Percentiles rank a stretch among this genome's conserved stretches.
These are phyloP conservation scores for Heterotis niloticus DNA, from an alignment of 2,113 vertebrate species.

Conservation along the genomic window DNA sequence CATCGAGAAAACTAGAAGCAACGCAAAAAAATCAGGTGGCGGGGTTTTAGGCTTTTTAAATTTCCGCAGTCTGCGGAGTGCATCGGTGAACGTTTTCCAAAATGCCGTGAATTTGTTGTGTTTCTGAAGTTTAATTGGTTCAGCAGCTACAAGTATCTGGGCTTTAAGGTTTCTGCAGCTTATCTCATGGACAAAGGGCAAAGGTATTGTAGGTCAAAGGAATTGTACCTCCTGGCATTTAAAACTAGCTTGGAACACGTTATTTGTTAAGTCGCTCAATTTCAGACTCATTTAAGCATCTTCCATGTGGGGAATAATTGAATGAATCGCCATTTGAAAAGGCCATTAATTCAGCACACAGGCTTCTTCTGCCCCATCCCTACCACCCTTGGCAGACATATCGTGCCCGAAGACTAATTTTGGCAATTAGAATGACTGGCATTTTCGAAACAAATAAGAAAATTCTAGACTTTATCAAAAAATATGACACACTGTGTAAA, in stretches of 20 bases:
- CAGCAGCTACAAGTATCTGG: no score
- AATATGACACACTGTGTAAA: neutral
- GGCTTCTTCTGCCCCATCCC: slow-evolving; percentile 35
- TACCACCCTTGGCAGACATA: slow-evolving; percentile 42
- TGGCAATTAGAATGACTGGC: slow-evolving; percentile 40
- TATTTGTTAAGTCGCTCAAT: slow-evolving; percentile 38
- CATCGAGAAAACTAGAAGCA: no score
- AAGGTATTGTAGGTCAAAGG: neutral
- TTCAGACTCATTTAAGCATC: slow-evolving; percentile 42
- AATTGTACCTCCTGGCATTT: slow-evolving; percentile 4
- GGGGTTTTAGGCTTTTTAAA: no score
- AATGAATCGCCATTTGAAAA: slow-evolving; percentile 45
- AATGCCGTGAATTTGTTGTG: no score
- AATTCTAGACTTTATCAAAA: slow-evolving; percentile 25
- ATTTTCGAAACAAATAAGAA: slow-evolving; percentile 38
- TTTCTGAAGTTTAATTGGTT: no score
- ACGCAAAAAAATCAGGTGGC: no score
- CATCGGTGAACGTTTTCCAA: no score
- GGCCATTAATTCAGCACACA: slow-evolving; percentile 39
- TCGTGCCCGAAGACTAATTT: slow-evolving; percentile 42
- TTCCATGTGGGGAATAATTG: slow-evolving; percentile 36
- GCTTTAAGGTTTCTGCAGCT: no score
- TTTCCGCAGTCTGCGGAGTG: no score
- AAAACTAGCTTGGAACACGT: slow-evolving; percentile 34
- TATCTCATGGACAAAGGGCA: neutral